Conservation (phyloP, 2,113 vertebrate genomes). For the Carettochelys insculpta region DNA sequence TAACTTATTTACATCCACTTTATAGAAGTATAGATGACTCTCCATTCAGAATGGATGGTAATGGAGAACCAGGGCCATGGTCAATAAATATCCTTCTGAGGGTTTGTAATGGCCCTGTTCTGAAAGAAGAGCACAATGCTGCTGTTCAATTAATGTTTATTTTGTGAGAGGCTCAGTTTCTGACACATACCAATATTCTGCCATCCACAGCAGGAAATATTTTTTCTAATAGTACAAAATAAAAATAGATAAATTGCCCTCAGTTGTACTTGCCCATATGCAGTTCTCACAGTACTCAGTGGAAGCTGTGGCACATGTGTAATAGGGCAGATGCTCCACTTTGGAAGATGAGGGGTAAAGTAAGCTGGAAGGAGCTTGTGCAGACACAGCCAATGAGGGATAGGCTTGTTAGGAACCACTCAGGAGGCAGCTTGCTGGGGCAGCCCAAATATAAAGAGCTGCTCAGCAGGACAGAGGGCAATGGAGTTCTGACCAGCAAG, state of each 20-base stretch:
- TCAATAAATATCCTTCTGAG: constrained; percentile 5
- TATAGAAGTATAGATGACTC: constrained; percentile 10
- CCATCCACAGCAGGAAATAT: constrained; percentile 18
- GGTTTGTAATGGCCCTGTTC: constrained; percentile 11
- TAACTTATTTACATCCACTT: constrained; percentile 35
- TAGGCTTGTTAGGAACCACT: too few species aligned
- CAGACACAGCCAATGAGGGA: too few species aligned
- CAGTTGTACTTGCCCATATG: neutral
- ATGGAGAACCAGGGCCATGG: neutral
- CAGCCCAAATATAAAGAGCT: too few species aligned
- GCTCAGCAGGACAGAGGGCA: too few species aligned
- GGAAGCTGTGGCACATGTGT: neutral
- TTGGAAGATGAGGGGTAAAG: too few species aligned
- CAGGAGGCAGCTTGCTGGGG: too few species aligned
- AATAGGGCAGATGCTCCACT: too few species aligned
- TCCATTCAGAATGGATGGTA: constrained; percentile 29
- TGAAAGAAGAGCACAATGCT: constrained; percentile 6
- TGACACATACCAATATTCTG: neutral
- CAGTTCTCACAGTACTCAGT: constrained; percentile 2
- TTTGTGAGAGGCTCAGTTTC: neutral
- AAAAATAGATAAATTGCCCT: neutral
- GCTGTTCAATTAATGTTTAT: neutral
- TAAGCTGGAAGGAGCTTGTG: too few species aligned
- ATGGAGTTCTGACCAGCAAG: too few species aligned
- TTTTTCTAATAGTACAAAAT: constrained; percentile 29